phyloP scores from a whole-genome alignment of 2,113 vertebrate genomes.

The Hippocampus guttulatus region DNA sequence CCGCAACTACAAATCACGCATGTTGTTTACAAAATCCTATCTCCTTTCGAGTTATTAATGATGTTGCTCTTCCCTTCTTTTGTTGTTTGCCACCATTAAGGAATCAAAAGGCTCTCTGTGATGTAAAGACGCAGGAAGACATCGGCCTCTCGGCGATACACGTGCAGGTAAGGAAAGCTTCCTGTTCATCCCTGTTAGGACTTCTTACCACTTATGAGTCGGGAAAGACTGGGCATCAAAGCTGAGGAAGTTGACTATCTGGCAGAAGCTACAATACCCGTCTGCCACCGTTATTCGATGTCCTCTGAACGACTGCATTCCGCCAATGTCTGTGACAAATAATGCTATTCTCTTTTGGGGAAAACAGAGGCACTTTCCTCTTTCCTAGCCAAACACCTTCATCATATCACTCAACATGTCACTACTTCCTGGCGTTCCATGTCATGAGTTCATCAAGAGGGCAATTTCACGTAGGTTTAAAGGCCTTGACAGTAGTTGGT shows the following conservation, averaged over 20 bases:
- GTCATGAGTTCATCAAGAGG: not conserved
- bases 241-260: slow-evolving; percentile 28
- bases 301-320: not conserved
- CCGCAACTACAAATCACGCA: not conserved
- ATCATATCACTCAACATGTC: not conserved
- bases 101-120: slow-evolving; percentile 65
- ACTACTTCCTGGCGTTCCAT: not conserved
- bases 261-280: not conserved
- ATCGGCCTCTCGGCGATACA: slow-evolving; percentile 27
- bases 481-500: too few relatives aligned
- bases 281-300: not conserved
- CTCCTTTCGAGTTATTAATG: slow-evolving; percentile 18
- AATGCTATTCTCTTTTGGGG: not conserved
- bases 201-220: slow-evolving; percentile 19
- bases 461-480: not conserved
- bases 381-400: not conserved
- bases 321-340: not conserved
- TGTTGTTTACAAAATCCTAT: not conserved
- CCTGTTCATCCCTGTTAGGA: slow-evolving; percentile 4
- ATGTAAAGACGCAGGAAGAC: slow-evolving; percentile 19
- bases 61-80: slow-evolving; percentile 5
- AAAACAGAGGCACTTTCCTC: not conserved
- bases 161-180: slow-evolving; percentile 23
- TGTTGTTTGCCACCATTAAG: slow-evolving; percentile 19
- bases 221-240: slow-evolving; percentile 17